These are phyloP conservation scores for Scortum barcoo DNA, from an alignment of 2,113 vertebrate genomes.

Conservation along the genomic window DNA sequence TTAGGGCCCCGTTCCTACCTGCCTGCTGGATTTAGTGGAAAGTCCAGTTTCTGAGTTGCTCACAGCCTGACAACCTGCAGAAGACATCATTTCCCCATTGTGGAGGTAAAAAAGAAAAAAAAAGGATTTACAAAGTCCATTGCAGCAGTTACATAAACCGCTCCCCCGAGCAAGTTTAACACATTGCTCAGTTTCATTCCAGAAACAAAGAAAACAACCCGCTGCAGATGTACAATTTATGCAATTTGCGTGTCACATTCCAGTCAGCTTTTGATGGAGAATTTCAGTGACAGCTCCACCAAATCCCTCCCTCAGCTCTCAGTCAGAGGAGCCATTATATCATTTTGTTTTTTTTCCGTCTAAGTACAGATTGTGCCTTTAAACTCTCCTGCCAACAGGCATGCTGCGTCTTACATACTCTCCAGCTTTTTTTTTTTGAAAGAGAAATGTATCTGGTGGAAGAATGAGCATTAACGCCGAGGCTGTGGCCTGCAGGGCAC, in stretches of 20 bases:
- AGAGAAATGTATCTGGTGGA: conserved; percentile 48
- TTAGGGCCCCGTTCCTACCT: neutral
- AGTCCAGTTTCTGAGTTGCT: neutral
- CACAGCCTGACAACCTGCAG: neutral
- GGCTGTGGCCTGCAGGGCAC: conserved; percentile 54
- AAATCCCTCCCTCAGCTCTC: conserved; percentile 31
- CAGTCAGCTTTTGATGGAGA: conserved; percentile 23
- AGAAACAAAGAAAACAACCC: conserved; percentile 36
- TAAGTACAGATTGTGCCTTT: conserved; percentile 52
- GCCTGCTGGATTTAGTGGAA: neutral
- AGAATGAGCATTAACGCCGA: conserved; percentile 20
- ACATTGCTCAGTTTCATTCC: conserved; percentile 29
- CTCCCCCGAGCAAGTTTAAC: conserved; percentile 19
- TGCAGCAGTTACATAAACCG: conserved; percentile 10
- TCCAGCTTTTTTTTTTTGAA: conserved; percentile 33
- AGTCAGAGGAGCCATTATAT: conserved; percentile 34
- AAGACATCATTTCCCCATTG: neutral
- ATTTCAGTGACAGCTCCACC: conserved; percentile 18
- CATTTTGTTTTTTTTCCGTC: conserved; percentile 40
- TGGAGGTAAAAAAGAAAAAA: conserved; percentile 20
- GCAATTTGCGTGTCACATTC: conserved; percentile 13
- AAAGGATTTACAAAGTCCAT: conserved; percentile 8
- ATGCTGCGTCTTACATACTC: conserved; percentile 39
- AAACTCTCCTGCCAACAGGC: conserved; percentile 42
- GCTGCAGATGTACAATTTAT: conserved; percentile 16